These are phyloP conservation scores for Temnopleurus reevesii DNA, from an alignment of 53 echinoderm and acorn worm species.

Conservation along the genomic window DNA sequence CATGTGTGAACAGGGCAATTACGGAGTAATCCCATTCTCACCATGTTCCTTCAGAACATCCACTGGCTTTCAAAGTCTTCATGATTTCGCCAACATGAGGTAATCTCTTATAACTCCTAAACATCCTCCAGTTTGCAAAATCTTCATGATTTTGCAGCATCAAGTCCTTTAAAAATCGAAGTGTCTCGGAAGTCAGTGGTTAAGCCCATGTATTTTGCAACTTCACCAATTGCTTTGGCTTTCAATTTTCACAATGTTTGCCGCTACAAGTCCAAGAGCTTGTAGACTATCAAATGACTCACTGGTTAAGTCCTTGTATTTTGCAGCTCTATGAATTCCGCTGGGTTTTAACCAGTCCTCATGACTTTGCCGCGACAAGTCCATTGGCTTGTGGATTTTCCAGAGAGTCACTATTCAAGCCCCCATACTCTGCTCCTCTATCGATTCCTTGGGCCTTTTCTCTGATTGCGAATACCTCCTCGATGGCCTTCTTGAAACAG, in stretches of 20 bases:
- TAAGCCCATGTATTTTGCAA: conserved; percentile 49
- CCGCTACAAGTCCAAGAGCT: neutral
- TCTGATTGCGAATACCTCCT: conserved; percentile 93
- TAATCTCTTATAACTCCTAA: too few relatives aligned
- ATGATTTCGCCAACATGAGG: too few relatives aligned
- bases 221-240: conserved; percentile 41
- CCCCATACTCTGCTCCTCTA: conserved; percentile 36
- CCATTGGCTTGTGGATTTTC: conserved; percentile 88
- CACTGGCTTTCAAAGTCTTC: too few relatives aligned
- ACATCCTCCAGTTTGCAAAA: neutral
- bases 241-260: conserved; percentile 4
- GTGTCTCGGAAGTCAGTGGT: conserved; percentile 69
- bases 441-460: conserved; percentile 72
- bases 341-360: conserved; percentile 57
- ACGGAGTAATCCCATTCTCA: too few relatives aligned
- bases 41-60: too few relatives aligned
- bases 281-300: neutral
- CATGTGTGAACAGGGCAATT: too few relatives aligned
- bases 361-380: conserved; percentile 74
- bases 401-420: conserved; percentile 71
- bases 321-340: too few relatives aligned
- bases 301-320: too few relatives aligned
- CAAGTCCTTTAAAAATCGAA: conserved; percentile 69
- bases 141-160: conserved; percentile 72
- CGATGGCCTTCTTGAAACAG: conserved; percentile 99